Base-by-base conservation (phyloP, 2,113 vertebrate genomes). In the Lepus timidus region DNA sequence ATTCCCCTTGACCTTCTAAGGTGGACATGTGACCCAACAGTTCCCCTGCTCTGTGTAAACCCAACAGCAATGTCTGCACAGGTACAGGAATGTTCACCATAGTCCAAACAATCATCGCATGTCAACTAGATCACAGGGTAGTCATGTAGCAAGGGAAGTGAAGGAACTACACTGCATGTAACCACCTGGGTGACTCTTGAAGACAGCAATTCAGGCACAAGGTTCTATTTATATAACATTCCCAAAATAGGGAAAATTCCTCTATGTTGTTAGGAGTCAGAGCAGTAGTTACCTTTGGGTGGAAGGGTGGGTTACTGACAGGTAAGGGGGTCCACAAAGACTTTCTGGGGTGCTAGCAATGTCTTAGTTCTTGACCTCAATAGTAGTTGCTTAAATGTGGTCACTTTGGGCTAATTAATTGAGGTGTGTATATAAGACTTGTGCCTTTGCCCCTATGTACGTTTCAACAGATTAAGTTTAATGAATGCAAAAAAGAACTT, bases 381-480 rank as follows among this genome's bases (percentile, higher is more conserved):
- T 23, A 36, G 82, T 29, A 13, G 70, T 33, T 61, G 29, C 58
- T 83, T 25, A 17, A 71, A 19, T 23, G 27, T 68, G 20, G n/a
- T 96, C 81, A 76, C 55, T 83, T n/a, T 52, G 82, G 52, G 9
- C 14, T 49, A 92, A n/a, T 20, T 70, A 62, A 87, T 19, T 11
- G 71, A 85, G 44, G 10, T 67, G 23, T 27, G 29, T 1, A 19
- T 31, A 52, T 82, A 62, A 1, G 44, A 33, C 13, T 14, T 22
- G 9, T 25, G 2, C 17, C 4, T 87, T 68, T 80, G 51, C 14
- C 33, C 19, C 3, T 23, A 52, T 0, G 3, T n/a, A 17, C 29
- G 12, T 81, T 88, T 95, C 51, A 89, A 70, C 82, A 65, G 84
- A 71, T 70, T 25, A 44, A 44, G 67, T 64, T 82, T 74, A 61